Evolutionary conservation across 2,113 vertebrate genomes (phyloP), one percentile per base, ranked within the genome.

Genomic region (Romanogobio albipinnatus): DNA sequence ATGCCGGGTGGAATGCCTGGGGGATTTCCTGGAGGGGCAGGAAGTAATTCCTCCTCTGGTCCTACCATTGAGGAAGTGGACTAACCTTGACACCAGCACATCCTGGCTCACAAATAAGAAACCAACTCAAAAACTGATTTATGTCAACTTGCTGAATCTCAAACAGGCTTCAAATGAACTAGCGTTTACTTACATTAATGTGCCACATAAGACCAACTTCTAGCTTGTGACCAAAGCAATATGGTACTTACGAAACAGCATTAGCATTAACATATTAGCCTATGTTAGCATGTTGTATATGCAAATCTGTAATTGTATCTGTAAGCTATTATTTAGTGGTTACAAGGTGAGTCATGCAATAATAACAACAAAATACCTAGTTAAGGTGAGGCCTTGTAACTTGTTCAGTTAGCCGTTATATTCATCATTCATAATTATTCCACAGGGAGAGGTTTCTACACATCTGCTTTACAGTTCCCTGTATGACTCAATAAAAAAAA

Each of bases 1-100:
- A 92, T 92, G 91, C 92, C 71, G 0, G 93, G 92, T 24, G 95
- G 96, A 1, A 94, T 95, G 94, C 94, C 94, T 0, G 95, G 94
- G 7, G 94, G 94, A 22, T 90, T 96, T 73, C 94, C 95, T 33
- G 94, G 93, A 33, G 93, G 94, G 19, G 92, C 94, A 76, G 93
- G 90, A 13, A 90, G 92, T 15, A 88, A 92, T 47, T 88, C 95
- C 11, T 94, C 93, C 13, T 95, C 95, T 19, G 96, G 96, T 2
- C 96, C 96, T 86, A 96, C 96, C 71, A 96, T 96, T 5, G 96
- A 97, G 86, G 96, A 97, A 76, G 96, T 97, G 0, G 95, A 96
- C 90, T 97, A 90, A 93, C 45, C 13, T 36, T 33, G 76, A 61
- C 19, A 75, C 51, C 4, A 81, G 58, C 79, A 80, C 59, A 58